phyloP scores from a whole-genome alignment of 1,140 invertebrate genomes.

The Diabrotica virgifera region DNA sequence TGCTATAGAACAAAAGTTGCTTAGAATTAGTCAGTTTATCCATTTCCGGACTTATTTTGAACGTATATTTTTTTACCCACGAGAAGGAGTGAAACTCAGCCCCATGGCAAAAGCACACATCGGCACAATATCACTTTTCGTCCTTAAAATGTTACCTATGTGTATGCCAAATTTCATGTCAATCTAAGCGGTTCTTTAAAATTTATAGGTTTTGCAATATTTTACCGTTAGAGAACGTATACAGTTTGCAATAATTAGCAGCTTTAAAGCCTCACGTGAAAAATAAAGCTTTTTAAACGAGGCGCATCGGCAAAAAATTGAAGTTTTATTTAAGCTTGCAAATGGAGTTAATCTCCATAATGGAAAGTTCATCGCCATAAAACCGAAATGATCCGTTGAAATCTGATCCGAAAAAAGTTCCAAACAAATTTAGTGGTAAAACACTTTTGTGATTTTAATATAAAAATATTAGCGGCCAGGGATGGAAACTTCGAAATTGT shows the following conservation, averaged over 20 bases:
- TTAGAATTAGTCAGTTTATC: too few species aligned
- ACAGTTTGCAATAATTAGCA: not conserved
- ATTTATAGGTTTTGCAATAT: too few species aligned
- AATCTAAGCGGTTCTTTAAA: too few species aligned
- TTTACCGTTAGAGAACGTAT: too few species aligned
- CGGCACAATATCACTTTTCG: too few species aligned
- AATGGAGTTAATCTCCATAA: constrained; percentile 2
- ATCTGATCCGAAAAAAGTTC: not conserved
- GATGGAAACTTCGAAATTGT: not conserved
- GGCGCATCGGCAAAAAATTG: not conserved
- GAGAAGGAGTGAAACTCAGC: too few species aligned
- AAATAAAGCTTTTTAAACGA: not conserved
- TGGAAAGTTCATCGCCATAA: not conserved
- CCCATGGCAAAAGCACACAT: too few species aligned
- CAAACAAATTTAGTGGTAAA: not conserved
- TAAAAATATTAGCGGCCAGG: not conserved
- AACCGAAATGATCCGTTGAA: not conserved
- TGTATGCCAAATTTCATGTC: too few species aligned
- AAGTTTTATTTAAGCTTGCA: constrained; percentile 1
- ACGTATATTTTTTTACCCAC: too few species aligned
- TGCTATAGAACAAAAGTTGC: too few species aligned
- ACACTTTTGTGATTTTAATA: not conserved
- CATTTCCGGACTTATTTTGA: too few species aligned
- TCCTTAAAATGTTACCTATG: too few species aligned
- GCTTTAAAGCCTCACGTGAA: not conserved